Conservation (phyloP, 2,888 invertebrate genomes). For the Mycogona germanica region DNA sequence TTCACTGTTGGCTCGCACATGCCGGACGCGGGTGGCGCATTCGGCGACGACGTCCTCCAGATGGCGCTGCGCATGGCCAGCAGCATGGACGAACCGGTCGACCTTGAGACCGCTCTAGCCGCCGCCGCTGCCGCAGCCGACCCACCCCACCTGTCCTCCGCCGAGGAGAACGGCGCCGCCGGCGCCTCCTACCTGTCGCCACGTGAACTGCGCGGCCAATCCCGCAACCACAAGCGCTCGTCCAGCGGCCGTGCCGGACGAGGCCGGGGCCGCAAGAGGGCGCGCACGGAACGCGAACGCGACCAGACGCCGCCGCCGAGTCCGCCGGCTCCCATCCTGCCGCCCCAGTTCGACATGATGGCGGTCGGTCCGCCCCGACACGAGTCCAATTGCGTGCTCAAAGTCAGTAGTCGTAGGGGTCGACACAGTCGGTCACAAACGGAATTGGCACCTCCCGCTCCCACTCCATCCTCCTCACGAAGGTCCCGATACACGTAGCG, state of each 20-base stretch:
- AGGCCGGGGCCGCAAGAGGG: conserved; percentile 18
- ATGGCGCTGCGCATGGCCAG: conserved; percentile 35
- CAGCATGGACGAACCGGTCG: conserved; percentile 72
- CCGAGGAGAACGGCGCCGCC: conserved; percentile 16
- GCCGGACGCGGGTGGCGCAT: conserved; percentile 11
- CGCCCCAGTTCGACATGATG: neutral
- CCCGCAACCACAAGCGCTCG: conserved; percentile 10
- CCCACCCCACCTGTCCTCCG: neutral
- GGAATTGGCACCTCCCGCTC: too few relatives aligned
- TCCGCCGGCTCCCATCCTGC: conserved; percentile 5
- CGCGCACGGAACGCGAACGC: conserved; percentile 11
- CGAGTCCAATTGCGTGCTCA: conserved; percentile 16
- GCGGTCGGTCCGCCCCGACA: neutral
- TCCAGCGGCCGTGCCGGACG: conserved; percentile 11
- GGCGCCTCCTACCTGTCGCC: conserved; percentile 11
- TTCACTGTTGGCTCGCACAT: conserved; percentile 8
- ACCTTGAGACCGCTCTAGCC: conserved; percentile 45
- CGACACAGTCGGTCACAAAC: neutral
- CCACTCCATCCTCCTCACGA: too few relatives aligned
- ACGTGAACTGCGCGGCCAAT: conserved; percentile 14
- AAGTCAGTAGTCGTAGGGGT: conserved; percentile 10
- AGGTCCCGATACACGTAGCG: too few relatives aligned
- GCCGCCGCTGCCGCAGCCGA: neutral
- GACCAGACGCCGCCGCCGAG: conserved; percentile 3
- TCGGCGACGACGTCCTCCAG: conserved; percentile 33